Conservation (phyloP, 2,888 invertebrate genomes). For the Caenorhabditis panamensis region DNA sequence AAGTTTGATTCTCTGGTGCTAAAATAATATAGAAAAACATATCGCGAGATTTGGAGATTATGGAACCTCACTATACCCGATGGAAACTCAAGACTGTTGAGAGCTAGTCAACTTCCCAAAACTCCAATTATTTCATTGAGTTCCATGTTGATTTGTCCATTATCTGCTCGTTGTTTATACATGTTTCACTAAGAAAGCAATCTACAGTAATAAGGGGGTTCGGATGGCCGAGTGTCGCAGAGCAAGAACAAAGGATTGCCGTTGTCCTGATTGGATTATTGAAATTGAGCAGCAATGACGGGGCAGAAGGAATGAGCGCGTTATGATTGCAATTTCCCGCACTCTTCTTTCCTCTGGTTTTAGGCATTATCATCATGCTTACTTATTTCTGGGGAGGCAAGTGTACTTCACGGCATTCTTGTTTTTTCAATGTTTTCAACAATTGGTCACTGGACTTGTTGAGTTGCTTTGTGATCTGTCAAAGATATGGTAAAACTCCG, state of each 20-base stretch:
- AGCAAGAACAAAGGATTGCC: conserved; percentile 60
- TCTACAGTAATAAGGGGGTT: conserved; percentile 61
- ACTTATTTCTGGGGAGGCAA: background rate
- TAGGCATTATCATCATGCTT: background rate
- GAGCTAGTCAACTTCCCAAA: background rate
- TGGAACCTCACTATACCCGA: too few species aligned
- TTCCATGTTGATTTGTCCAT: background rate
- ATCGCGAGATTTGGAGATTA: too few species aligned
- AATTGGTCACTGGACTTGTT: too few species aligned
- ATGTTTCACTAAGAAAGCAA: conserved; percentile 45
- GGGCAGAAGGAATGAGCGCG: conserved; percentile 18
- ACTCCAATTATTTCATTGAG: background rate
- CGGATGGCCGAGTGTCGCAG: conserved; percentile 34
- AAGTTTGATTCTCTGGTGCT: too few species aligned
- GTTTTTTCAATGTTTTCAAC: too few species aligned
- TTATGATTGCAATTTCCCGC: conserved; percentile 55
- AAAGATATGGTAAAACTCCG: too few species aligned
- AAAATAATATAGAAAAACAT: too few species aligned
- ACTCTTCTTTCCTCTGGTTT: conserved; percentile 14
- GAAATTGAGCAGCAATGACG: conserved; percentile 55
- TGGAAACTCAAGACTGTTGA: too few species aligned
- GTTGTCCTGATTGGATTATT: conserved; percentile 56
- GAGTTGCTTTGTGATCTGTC: too few species aligned
- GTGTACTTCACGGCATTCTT: too few species aligned
- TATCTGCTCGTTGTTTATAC: conserved; percentile 15